Percentiles rank a stretch among this genome's conserved stretches.
Conservation (phyloP, 2,888 invertebrate species). For the Zelleria hepariella region DNA sequence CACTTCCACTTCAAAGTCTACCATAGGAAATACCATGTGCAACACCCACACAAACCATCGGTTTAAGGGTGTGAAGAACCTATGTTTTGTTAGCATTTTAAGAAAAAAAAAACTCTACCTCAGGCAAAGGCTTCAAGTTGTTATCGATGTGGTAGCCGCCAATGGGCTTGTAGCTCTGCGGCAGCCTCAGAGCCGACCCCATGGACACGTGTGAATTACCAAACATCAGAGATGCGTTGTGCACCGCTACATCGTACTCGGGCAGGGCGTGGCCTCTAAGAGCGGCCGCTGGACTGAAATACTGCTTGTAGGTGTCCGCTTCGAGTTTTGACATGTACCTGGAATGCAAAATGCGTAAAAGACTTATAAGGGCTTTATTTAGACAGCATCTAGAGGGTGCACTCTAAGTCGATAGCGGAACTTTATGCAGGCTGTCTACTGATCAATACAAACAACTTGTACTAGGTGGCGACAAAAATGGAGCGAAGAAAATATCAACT, state of each 20-base stretch:
- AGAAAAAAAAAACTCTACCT: constrained; percentile 23
- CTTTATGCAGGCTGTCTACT: no score
- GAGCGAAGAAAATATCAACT: no score
- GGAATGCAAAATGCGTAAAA: background rate
- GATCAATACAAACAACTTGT: no score
- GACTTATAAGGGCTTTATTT: background rate
- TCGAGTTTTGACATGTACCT: background rate
- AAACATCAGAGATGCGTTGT: constrained; percentile 13
- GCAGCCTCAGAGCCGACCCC: constrained; percentile 13
- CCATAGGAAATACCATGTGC: no score
- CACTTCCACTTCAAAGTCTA: no score
- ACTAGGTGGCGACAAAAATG: no score
- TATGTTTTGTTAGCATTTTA: no score
- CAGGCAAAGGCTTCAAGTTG: constrained; percentile 29
- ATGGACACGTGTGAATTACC: constrained; percentile 17
- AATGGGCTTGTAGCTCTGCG: constrained; percentile 14
- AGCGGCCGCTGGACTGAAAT: constrained; percentile 9
- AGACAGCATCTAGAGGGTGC: no score
- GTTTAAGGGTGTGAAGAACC: no score
- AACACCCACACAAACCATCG: no score
- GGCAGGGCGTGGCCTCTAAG: constrained; percentile 7
- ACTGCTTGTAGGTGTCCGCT: constrained; percentile 11
- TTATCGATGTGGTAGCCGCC: constrained; percentile 18
- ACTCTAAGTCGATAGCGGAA: no score
- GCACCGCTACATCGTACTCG: constrained; percentile 8